A percentile compares a stretch with the other conserved stretches of the same genome.
Conservation (phyloP, 2,888 invertebrate genomes). For the Cenopis cana region DNA sequence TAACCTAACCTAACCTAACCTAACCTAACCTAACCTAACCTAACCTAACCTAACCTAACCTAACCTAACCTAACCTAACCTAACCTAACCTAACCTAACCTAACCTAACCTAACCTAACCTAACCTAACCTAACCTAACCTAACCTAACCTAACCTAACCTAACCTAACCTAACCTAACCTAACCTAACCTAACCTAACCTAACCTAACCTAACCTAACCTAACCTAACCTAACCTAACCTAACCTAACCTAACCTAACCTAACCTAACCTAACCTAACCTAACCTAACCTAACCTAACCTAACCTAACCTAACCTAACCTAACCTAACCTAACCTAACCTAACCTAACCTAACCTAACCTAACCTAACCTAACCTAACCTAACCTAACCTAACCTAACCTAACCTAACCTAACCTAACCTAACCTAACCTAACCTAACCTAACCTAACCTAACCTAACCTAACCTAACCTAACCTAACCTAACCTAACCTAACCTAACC, state of each 20-base stretch:
- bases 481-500: conserved; percentile 12
- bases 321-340: conserved; percentile 24
- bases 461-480: conserved; percentile 9
- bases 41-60: conserved; percentile 42
- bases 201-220: conserved; percentile 38
- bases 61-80: conserved; percentile 43
- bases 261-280: conserved; percentile 23
- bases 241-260: conserved; percentile 27
- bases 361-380: conserved; percentile 27
- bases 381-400: conserved; percentile 28
- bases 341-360: conserved; percentile 27
- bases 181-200: conserved; percentile 38
- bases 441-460: conserved; percentile 28
- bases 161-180: conserved; percentile 43
- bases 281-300: conserved; percentile 27
- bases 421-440: conserved; percentile 29
- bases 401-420: conserved; percentile 29
- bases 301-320: conserved; percentile 27
- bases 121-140: conserved; percentile 43
- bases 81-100: conserved; percentile 42
- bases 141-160: conserved; percentile 42
- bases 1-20: conserved; percentile 42
- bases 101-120: conserved; percentile 41
- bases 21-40: conserved; percentile 40
- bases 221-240: conserved; percentile 33